phyloP scores from a whole-genome alignment of 1,140 invertebrate genomes.

The Cardiocondyla obscurior region DNA sequence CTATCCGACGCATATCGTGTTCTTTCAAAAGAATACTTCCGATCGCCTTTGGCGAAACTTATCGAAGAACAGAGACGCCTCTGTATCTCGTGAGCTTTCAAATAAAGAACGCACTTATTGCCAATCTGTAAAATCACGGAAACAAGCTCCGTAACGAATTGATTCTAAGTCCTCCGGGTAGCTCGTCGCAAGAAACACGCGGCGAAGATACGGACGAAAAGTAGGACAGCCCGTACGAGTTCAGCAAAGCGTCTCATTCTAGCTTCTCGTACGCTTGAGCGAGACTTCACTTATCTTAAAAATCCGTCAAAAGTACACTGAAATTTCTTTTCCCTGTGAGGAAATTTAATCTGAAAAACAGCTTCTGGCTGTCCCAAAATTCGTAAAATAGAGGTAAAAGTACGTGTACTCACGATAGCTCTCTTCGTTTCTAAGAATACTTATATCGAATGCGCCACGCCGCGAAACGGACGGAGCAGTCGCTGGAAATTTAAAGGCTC shows the following conservation, averaged over 20 bases:
- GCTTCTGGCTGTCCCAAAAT: background rate
- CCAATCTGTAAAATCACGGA: conserved; percentile 9
- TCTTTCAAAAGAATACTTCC: background rate
- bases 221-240: background rate
- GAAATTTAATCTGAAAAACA: conserved; percentile 24
- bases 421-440: conserved; percentile 35
- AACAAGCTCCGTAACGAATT: background rate
- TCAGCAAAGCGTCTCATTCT: background rate
- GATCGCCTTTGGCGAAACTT: background rate
- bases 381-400: conserved; percentile 15
- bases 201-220: background rate
- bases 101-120: conserved; percentile 3
- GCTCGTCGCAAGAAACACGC: background rate
- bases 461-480: conserved; percentile 33
- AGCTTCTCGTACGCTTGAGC: background rate
- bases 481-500: conserved; percentile 55
- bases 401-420: background rate
- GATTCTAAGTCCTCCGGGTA: background rate
- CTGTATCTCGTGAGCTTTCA: background rate
- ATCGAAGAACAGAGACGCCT: background rate
- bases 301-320: background rate
- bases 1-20: background rate
- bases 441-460: conserved; percentile 24
- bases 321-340: background rate
- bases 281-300: conserved; percentile 1